Percentiles rank a stretch among this genome's conserved stretches.
These are phyloP conservation scores for Anastrepha obliqua DNA, from an alignment of 1,140 invertebrate genomes.

Conservation along the genomic window DNA sequence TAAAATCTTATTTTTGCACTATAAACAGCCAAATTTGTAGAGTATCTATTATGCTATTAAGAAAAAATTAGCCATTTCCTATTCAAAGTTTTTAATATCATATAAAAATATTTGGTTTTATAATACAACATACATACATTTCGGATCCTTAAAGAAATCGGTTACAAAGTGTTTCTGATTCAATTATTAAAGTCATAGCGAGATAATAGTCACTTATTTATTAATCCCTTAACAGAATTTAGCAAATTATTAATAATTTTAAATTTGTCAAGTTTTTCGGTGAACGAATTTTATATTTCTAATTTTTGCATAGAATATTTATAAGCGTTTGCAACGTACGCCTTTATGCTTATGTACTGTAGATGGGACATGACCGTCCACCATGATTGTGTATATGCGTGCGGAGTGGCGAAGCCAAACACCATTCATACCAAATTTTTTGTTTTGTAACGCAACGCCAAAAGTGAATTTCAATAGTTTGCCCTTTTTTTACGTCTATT, in stretches of 20 bases:
- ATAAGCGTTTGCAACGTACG: background rate
- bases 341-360: slow-evolving; percentile 54
- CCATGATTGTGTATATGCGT: slow-evolving; percentile 86
- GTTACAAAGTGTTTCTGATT: too few relatives aligned
- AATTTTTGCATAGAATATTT: slow-evolving; percentile 24
- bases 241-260: slow-evolving; percentile 46
- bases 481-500: slow-evolving; percentile 78
- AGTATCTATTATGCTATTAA: too few relatives aligned
- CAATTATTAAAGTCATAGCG: too few relatives aligned
- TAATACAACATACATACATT: too few relatives aligned
- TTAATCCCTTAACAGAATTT: too few relatives aligned
- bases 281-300: background rate
- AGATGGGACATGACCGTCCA: slow-evolving; percentile 80
- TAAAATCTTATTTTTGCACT: too few relatives aligned
- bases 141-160: too few relatives aligned
- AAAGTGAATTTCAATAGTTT: slow-evolving; percentile 87
- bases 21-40: too few relatives aligned
- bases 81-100: too few relatives aligned
- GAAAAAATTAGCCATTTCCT: slow-evolving; percentile 74
- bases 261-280: slow-evolving; percentile 42
- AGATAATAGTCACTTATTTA: too few relatives aligned
- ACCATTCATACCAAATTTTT: slow-evolving; percentile 98
- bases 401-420: slow-evolving; percentile 81
- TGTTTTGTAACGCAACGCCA: slow-evolving; percentile 87
- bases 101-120: too few relatives aligned